Percentiles rank a stretch among this genome's conserved stretches.
Conservation (phyloP, 2,888 invertebrate species). For the Drosophila formosana region DNA sequence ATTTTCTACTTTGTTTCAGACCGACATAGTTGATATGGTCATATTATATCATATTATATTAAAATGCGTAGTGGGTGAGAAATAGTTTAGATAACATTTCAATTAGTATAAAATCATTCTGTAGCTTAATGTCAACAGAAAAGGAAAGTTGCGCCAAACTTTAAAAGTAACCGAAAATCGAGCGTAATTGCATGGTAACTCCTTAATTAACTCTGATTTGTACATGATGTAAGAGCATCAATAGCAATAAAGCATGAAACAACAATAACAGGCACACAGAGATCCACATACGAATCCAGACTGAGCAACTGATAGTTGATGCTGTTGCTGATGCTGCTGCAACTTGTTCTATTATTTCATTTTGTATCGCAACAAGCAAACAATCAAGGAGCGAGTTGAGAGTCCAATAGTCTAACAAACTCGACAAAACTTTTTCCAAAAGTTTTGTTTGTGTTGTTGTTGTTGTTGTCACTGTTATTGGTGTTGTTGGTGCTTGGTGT, state of each 20-base stretch:
- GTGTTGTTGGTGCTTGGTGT: constrained; percentile 39
- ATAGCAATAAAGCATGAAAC: not conserved
- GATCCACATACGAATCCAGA: constrained; percentile 5
- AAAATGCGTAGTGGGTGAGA: too few relatives aligned
- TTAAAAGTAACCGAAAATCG: constrained; percentile 19
- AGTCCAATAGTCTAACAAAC: constrained; percentile 48
- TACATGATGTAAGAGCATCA: constrained; percentile 20
- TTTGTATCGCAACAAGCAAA: constrained; percentile 53
- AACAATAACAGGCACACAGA: constrained; percentile 17
- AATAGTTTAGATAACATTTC: constrained; percentile 2
- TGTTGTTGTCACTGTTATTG: constrained; percentile 7
- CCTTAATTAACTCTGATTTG: constrained; percentile 60
- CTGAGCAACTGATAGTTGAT: constrained; percentile 36
- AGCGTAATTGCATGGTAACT: constrained; percentile 31
- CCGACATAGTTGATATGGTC: too few relatives aligned
- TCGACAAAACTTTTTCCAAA: constrained; percentile 40
- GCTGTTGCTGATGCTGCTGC: constrained; percentile 19
- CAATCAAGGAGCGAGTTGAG: constrained; percentile 57
- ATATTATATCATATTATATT: too few relatives aligned
- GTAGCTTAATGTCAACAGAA: constrained; percentile 15
- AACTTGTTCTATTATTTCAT: constrained; percentile 22
- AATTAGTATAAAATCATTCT: constrained; percentile 1
- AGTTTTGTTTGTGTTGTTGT: constrained; percentile 32
- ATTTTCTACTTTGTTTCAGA: too few relatives aligned
- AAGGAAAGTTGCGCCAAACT: constrained; percentile 19